Base-by-base conservation (phyloP, 2,113 vertebrate species). In the Dascyllus trimaculatus region DNA sequence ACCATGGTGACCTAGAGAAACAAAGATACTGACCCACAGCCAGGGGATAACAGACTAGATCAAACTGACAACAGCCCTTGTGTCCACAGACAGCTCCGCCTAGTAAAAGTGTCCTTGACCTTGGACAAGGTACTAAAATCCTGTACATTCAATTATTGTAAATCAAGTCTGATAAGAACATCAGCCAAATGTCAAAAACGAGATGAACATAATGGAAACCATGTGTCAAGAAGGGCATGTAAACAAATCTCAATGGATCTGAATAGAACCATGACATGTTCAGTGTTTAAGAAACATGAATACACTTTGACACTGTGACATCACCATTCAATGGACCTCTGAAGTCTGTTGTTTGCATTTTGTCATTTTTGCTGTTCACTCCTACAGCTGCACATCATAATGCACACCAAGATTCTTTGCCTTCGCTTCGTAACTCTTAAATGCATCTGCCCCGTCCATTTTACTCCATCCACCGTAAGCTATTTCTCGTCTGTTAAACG, bases 111-210 rank as follows among this genome's bases (percentile, higher is more conserved):
- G 71, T 40, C 73, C 43, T 75, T 58, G 60, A 79, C 75, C 75
- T 75, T 85, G 58, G 67, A 19, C 46, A 4, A 61, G 58, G 71
- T 26, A 66, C 56, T 81, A 69, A 69, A 84, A 83, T 51, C 56
- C 35, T 32, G 9, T 53, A 10, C 25, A 43, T 51, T 78, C 81
- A 71, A 57, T 73, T 59, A 66, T 22, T 22, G 68, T 83, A 81
- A 87, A 82, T 84, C 78, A 48, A 35, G 13, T 15, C 25, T 29
- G 82, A 82, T 80, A 80, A 59, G 35, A 65, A 35, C 75, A 75
- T 81, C 67, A 62, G 56, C 25, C 26, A 38, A 26, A 82, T 53
- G 75, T 64, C 75, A 52, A 46, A 82, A 72, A 65, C 4, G 59
- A 78, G 84, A 67, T 64, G 32, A 88, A 43, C 14, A 48, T 58